phyloP scores from a whole-genome alignment of 2,888 invertebrate species.

The Acanthosepion lycidas region DNA sequence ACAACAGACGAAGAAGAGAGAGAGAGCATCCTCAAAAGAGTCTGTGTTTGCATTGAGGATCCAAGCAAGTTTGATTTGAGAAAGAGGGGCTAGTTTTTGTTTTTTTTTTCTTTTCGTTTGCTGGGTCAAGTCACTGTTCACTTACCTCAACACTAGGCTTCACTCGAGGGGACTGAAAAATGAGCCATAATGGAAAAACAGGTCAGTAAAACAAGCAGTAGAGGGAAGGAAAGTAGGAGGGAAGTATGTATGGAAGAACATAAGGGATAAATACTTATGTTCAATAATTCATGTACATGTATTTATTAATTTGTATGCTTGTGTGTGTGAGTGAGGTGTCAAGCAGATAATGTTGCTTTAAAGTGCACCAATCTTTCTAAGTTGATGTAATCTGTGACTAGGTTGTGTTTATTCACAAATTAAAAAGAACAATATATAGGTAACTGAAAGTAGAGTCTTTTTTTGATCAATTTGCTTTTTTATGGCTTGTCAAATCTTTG shows the following conservation, averaged over 20 bases:
- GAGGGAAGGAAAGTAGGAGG: not conserved
- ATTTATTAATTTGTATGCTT: not conserved
- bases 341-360: no score
- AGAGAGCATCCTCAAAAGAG: not conserved
- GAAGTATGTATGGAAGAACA: not conserved
- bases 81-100: not conserved
- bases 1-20: not conserved
- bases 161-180: not conserved
- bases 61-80: not conserved
- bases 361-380: no score
- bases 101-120: not conserved
- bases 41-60: not conserved
- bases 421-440: no score
- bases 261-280: not conserved
- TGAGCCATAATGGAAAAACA: not conserved
- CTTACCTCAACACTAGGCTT: not conserved
- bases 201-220: not conserved
- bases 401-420: no score
- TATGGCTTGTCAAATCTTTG: no score
- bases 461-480: no score
- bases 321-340: not conserved
- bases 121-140: not conserved
- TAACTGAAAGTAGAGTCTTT: no score
- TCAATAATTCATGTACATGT: not conserved
- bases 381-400: no score